Evolutionary conservation across 2,797 vertebrate species (phyloP).

Genomic region (Hephaestus fuliginosus): DNA sequence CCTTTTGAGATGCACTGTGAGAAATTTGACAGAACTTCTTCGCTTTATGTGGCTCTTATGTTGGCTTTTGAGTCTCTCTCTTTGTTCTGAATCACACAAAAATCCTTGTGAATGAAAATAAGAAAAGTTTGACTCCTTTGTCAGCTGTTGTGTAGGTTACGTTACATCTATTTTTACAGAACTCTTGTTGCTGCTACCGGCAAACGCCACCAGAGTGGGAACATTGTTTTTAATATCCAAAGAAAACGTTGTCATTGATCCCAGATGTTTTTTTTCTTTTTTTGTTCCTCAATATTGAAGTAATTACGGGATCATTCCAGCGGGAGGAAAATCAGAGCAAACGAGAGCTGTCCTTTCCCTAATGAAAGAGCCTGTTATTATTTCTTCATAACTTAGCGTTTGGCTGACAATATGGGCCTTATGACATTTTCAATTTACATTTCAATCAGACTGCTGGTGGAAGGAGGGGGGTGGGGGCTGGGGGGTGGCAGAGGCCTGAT

Average conservation of each 20-base stretch:
- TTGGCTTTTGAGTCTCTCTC: background rate
- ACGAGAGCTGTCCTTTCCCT: constrained; percentile 69
- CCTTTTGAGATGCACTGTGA: background rate
- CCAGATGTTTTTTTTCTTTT: constrained; percentile 61
- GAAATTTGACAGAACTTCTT: background rate
- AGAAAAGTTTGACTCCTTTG: constrained; percentile 5
- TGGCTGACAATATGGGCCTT: constrained; percentile 74
- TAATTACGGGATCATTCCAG: constrained; percentile 73
- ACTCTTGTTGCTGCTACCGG: constrained; percentile 24
- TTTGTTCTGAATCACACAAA: background rate
- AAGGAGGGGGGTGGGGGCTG: background rate
- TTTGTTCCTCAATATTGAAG: constrained; percentile 67
- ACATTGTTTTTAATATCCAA: constrained; percentile 60
- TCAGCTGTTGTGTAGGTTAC: constrained; percentile 5
- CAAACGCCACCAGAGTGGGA: constrained; percentile 37
- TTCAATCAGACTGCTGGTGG: constrained; percentile 57
- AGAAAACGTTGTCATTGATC: constrained; percentile 67
- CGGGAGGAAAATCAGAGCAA: constrained; percentile 67
- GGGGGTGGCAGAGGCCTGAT: constrained; percentile 39
- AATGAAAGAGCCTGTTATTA: constrained; percentile 78
- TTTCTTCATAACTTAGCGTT: constrained; percentile 67
- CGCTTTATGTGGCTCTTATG: background rate
- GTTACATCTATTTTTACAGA: constrained; percentile 1
- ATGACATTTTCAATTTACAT: constrained; percentile 77
- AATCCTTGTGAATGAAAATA: background rate